phyloP scores from a whole-genome alignment of 2,888 invertebrate genomes.

The Diaperis boleti region DNA sequence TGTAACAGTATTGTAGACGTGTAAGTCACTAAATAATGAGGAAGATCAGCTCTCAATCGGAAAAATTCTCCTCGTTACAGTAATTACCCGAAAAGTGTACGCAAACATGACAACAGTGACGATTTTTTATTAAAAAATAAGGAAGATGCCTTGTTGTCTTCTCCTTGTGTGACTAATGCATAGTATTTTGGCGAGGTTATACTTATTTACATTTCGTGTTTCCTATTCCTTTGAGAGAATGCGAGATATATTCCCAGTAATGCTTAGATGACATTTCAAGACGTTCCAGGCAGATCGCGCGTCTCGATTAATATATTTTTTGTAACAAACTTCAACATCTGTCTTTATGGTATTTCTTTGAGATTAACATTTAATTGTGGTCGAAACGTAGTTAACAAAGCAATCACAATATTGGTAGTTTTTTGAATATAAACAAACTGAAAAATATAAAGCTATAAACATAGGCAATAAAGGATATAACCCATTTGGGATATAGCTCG shows the following conservation, averaged over 20 bases:
- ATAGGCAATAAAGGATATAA: slow-evolving; percentile 43
- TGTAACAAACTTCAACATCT: slow-evolving; percentile 22
- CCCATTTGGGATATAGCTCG: slow-evolving; percentile 41
- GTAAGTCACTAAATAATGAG: neutral
- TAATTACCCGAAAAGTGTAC: no score
- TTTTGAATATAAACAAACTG: slow-evolving; percentile 38
- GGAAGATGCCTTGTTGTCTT: slow-evolving; percentile 19
- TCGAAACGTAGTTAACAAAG: slow-evolving; percentile 1
- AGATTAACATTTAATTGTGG: slow-evolving; percentile 5
- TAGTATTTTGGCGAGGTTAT: slow-evolving; percentile 23
- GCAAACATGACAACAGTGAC: no score
- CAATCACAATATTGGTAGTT: slow-evolving; percentile 42
- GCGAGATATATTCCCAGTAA: slow-evolving; percentile 25
- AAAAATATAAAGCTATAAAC: slow-evolving; percentile 43
- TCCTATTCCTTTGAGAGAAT: slow-evolving; percentile 27
- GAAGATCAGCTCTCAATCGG: no score
- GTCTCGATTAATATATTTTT: slow-evolving; percentile 26
- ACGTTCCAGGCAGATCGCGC: slow-evolving; percentile 13
- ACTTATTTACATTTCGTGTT: slow-evolving; percentile 27
- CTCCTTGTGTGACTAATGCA: slow-evolving; percentile 21
- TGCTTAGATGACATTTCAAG: slow-evolving; percentile 22
- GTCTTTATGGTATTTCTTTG: slow-evolving; percentile 1
- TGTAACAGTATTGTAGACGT: neutral
- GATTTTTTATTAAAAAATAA: no score
- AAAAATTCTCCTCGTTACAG: no score